Evolutionary conservation across 2,113 vertebrate genomes (phyloP).

Genomic region (Condylura cristata): DNA sequence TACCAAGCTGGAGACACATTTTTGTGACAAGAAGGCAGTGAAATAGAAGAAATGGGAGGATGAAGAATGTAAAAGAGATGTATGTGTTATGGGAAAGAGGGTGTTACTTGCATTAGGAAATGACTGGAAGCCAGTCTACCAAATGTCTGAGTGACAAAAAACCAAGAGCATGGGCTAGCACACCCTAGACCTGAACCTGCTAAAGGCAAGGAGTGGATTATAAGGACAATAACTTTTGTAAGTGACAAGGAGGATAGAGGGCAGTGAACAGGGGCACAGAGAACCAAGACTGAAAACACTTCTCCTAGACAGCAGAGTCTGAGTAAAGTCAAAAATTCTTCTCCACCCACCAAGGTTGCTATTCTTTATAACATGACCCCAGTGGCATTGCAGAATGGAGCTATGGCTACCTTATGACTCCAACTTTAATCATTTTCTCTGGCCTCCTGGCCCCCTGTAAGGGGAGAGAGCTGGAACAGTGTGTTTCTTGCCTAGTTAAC

Average conservation of each 20-base stretch:
- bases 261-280: neutral
- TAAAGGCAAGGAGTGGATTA: neutral
- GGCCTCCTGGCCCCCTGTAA: neutral
- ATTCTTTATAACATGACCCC: neutral
- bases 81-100: fast-evolving
- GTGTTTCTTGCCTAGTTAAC: neutral
- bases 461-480: fast-evolving
- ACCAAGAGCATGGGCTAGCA: neutral
- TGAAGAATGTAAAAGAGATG: too few relatives aligned
- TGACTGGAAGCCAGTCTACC: neutral
- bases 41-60: neutral
- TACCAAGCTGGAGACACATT: neutral
- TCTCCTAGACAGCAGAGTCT: neutral
- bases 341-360: fast-evolving
- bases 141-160: neutral
- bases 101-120: neutral
- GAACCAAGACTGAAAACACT: neutral
- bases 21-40: neutral
- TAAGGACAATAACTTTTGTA: neutral
- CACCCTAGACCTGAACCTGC: neutral
- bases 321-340: neutral
- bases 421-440: neutral
- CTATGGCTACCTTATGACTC: neutral
- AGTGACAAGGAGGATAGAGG: neutral
- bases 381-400: neutral